Evolutionary conservation across 2,888 invertebrate species (phyloP).

Genomic region (Drosophila pegasa): DNA sequence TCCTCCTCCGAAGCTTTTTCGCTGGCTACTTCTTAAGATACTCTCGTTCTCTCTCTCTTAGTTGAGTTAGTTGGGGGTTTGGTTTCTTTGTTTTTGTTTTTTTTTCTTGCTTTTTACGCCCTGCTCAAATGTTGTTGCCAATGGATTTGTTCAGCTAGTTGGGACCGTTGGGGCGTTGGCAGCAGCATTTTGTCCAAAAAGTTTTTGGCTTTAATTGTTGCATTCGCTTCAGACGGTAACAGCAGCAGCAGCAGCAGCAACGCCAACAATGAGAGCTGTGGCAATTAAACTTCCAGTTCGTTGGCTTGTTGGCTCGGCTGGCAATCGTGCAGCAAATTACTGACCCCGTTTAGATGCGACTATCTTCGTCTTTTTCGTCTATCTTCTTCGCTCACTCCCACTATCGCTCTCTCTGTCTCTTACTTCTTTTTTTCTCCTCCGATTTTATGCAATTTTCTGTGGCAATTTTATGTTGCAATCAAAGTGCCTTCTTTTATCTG

Average conservation of each 20-base stretch:
- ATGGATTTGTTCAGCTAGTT: conserved; percentile 65
- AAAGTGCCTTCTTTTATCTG: conserved; percentile 50
- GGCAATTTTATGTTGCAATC: conserved; percentile 64
- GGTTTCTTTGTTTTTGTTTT: background rate
- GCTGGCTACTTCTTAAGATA: background rate
- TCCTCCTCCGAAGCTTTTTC: background rate
- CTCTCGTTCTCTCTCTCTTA: background rate
- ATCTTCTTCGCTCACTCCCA: background rate
- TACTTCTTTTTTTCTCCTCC: conserved; percentile 19
- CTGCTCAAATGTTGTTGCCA: conserved; percentile 50
- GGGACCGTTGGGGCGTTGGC: conserved; percentile 58
- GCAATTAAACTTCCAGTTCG: conserved; percentile 76
- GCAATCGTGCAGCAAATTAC: conserved; percentile 78
- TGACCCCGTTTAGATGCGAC: conserved; percentile 72
- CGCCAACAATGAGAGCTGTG: conserved; percentile 25
- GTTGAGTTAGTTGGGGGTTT: no score
- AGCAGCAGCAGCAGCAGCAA: conserved; percentile 16
- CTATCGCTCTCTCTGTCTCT: background rate
- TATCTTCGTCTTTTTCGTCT: conserved; percentile 39
- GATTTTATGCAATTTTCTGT: conserved; percentile 71
- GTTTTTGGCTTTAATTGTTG: conserved; percentile 78
- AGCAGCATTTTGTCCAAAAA: conserved; percentile 72
- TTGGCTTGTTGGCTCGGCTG: conserved; percentile 49
- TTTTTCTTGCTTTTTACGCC: conserved; percentile 27
- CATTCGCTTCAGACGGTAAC: conserved; percentile 50